These are phyloP conservation scores for Chymomyza procnemis DNA, from an alignment of 2,888 invertebrate species.

Conservation along the genomic window DNA sequence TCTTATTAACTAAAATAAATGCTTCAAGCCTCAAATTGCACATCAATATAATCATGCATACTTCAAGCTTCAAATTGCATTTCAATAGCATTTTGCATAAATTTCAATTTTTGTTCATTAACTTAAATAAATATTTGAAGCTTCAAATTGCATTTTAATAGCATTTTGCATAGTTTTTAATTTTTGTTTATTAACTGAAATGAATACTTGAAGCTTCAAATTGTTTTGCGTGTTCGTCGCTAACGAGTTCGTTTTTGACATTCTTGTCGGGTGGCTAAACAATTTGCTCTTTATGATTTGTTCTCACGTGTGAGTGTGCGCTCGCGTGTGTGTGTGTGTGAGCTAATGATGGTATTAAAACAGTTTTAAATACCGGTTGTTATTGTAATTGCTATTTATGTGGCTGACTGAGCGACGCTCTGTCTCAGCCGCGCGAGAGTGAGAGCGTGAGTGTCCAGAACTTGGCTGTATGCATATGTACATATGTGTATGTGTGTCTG, in stretches of 20 bases:
- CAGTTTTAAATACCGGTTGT: constrained; percentile 63
- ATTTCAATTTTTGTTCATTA: no score
- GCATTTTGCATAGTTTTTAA: no score
- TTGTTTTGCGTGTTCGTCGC: not conserved
- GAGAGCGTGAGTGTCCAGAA: constrained; percentile 6
- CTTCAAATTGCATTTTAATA: no score
- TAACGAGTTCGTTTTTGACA: not conserved
- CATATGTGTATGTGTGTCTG: constrained; percentile 9
- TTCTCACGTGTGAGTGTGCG: constrained; percentile 10
- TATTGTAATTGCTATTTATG: constrained; percentile 56
- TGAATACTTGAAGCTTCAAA: no score
- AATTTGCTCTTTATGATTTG: not conserved
- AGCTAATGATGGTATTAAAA: constrained; percentile 49
- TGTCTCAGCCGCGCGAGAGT: constrained; percentile 1
- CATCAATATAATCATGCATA: no score
- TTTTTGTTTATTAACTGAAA: no score
- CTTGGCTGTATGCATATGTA: constrained; percentile 3
- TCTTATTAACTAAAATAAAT: no score
- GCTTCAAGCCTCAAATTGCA: no score
- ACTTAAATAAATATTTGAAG: no score
- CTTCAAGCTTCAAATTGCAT: no score
- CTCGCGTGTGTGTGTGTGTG: constrained; percentile 14
- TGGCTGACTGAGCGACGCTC: constrained; percentile 22
- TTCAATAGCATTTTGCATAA: no score
- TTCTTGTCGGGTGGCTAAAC: constrained; percentile 21